Evolutionary conservation across 1,140 invertebrate species (phyloP), one percentile per base, ranked within the genome.

Genomic region (Polypedilum vanderplanki): DNA sequence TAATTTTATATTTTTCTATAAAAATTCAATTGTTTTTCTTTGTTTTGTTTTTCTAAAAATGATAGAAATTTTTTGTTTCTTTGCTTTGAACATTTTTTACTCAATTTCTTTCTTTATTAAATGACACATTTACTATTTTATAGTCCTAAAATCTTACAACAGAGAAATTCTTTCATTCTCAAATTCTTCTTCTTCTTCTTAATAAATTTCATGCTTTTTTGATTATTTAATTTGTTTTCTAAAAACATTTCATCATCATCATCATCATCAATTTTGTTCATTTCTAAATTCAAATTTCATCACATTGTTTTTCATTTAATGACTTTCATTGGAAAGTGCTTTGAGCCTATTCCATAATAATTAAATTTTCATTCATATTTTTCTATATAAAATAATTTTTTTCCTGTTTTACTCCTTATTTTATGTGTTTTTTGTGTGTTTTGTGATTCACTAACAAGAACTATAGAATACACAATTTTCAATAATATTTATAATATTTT

Each of bases 271-370:
- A 73, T 75, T 73, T 73, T 73, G 57, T 46, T 73, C 18, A 73
- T 24, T 75, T 73, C n/a, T 75, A 33, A 24, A 64, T 24, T 73
- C 18, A 17, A 40, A 15, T 73, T 17, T 17, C 10, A 73, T 73
- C 20, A 73, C 70, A 75, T 24, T 73, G 7, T 73, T 17, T 73
- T 65, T 65, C 64, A 40, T 41, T 73, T 73, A 46, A 46, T 57
- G 41, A 41, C 40, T 40, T 7, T 73, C 22, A 67, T 75, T 17
- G 73, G 73, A 73, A 73, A 73, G n/a, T n/a, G 67, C 73, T 73
- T 73, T 70, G 46, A 57, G 46, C 46, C n/a, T 20, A 75, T 75
- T 75, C 15, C 64, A 75, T 75, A 73, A 18, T 73, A 74, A 12
- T 74, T 74, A 41, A 41, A 40, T 74, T 74, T 22, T 15, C n/a